These are phyloP conservation scores for Itoplectis maculator DNA, from an alignment of 2,888 invertebrate species.

Conservation along the genomic window DNA sequence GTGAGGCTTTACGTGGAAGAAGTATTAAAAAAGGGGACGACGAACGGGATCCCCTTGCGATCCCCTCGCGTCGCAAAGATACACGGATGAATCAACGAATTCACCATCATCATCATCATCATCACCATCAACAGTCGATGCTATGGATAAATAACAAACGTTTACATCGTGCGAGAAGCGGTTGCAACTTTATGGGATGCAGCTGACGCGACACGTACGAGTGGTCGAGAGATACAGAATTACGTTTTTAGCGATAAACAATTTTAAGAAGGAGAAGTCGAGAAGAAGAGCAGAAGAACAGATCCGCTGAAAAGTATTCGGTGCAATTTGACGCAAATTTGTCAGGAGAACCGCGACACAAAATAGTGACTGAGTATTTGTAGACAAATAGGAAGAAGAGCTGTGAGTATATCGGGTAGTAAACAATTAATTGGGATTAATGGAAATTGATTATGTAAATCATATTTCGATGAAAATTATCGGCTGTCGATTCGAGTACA, in stretches of 20 bases:
- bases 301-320: slow-evolving; percentile 9
- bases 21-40: slow-evolving; percentile 54
- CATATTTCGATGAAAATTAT: not conserved
- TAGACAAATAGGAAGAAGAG: not conserved
- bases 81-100: slow-evolving; percentile 29
- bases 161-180: slow-evolving; percentile 65
- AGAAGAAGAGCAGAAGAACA: slow-evolving; percentile 35
- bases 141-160: slow-evolving; percentile 41
- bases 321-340: slow-evolving; percentile 10
- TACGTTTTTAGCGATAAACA: not conserved
- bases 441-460: not conserved
- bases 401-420: not conserved
- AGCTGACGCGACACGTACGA: slow-evolving; percentile 59
- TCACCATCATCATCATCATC: slow-evolving; percentile 27
- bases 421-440: not conserved
- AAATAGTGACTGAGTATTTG: slow-evolving; percentile 30
- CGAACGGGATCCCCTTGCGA: slow-evolving; percentile 23
- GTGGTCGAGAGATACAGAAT: slow-evolving; percentile 13
- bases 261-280: slow-evolving; percentile 20
- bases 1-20: slow-evolving; percentile 62
- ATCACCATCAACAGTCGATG: slow-evolving; percentile 17
- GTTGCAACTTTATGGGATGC: slow-evolving; percentile 65
- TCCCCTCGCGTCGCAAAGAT: slow-evolving; percentile 51
- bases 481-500: not conserved
- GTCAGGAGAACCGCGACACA: slow-evolving; percentile 8